These are phyloP conservation scores for Chloropsis hardwickii DNA, from an alignment of 2,113 vertebrate species.

Conservation along the genomic window DNA sequence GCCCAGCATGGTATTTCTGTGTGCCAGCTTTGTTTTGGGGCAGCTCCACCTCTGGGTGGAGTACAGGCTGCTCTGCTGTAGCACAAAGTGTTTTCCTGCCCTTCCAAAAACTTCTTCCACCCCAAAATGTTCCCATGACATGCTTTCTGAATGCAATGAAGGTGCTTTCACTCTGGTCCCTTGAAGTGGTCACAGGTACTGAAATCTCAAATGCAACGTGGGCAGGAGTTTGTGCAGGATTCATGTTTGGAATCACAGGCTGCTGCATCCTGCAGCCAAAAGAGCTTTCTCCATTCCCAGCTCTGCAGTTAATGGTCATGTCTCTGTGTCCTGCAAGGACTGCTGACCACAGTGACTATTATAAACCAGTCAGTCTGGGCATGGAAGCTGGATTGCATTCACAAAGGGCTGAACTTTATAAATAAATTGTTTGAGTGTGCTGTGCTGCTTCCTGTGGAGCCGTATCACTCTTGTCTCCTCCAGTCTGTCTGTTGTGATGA, in stretches of 20 bases:
- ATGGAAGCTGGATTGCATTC: background rate
- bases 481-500: background rate
- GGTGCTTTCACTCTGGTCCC: background rate
- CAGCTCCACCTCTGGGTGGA: background rate
- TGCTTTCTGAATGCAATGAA: background rate
- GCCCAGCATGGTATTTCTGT: accelerated
- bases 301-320: background rate
- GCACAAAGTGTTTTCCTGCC: background rate
- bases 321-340: background rate
- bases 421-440: background rate
- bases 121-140: background rate
- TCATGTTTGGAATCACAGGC: background rate
- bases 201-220: background rate
- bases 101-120: background rate
- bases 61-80: background rate
- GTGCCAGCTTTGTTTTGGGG: background rate
- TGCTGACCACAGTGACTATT: background rate
- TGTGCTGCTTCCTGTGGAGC: background rate
- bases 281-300: background rate
- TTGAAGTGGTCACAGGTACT: background rate
- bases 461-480: background rate
- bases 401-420: background rate
- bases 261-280: background rate
- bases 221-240: background rate
- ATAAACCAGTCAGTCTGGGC: background rate